Conservation (phyloP, 2,797 vertebrate species). For the Melanitta fusca region DNA sequence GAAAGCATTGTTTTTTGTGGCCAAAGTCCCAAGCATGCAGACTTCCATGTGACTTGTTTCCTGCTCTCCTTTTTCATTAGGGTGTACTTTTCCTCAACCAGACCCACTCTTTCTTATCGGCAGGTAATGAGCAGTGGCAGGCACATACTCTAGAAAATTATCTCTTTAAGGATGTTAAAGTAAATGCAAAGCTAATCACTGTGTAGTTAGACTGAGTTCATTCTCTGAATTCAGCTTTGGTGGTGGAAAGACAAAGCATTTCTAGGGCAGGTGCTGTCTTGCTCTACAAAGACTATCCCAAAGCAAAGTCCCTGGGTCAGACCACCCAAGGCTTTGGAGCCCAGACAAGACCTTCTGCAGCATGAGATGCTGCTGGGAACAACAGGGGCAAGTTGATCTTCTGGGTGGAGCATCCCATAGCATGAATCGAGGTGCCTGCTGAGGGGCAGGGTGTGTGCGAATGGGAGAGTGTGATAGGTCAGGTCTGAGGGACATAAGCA, state of each 20-base stretch:
- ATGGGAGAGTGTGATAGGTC: no score
- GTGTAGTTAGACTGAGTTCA: not conserved
- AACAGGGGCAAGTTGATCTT: fast-evolving
- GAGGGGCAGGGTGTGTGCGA: no score
- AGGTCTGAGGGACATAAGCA: no score
- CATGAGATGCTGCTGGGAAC: not conserved
- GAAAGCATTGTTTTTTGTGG: not conserved
- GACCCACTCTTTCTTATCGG: not conserved
- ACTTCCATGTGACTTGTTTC: not conserved
- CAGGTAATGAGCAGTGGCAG: not conserved
- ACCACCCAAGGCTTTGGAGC: not conserved
- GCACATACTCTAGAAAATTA: not conserved
- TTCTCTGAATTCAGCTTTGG: not conserved
- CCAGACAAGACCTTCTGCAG: not conserved
- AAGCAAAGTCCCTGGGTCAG: not conserved
- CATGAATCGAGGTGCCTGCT: not conserved
- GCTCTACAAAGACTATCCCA: not conserved
- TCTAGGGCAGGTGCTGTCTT: not conserved
- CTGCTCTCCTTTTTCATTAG: not conserved
- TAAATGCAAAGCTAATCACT: not conserved
- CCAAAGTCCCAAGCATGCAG: not conserved
- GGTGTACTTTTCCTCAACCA: not conserved
- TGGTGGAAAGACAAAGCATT: not conserved
- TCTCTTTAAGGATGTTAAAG: not conserved
- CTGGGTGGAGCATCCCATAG: not conserved